Conservation (phyloP, 2,113 vertebrate species). For the Poecilia latipinna region DNA sequence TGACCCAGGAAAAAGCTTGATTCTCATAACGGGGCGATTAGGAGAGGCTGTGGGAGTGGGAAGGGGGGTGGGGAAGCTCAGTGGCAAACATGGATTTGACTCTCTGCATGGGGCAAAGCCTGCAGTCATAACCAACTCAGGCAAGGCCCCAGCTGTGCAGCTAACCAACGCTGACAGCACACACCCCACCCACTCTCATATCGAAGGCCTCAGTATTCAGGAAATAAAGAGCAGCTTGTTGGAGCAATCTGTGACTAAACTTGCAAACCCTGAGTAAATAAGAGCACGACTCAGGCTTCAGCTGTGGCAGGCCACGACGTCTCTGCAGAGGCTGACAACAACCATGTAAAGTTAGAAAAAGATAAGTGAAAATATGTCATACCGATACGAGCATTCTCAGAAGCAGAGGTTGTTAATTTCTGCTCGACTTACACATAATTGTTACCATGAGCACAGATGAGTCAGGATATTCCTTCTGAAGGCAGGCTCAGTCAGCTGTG, state of each 20-base stretch:
- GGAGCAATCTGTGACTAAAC: conserved; percentile 31
- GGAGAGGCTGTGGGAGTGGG: conserved; percentile 30
- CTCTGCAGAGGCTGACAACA: conserved; percentile 31
- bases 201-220: conserved; percentile 12
- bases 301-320: conserved; percentile 13
- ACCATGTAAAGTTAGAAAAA: conserved; percentile 45
- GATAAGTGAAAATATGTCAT: conserved; percentile 52
- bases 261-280: conserved; percentile 9
- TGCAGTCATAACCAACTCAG: conserved; percentile 30
- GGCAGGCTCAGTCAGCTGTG: conserved; percentile 34
- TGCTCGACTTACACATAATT: conserved; percentile 57
- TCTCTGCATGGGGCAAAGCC: conserved; percentile 47
- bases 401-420: conserved; percentile 49
- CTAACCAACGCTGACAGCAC: conserved; percentile 26
- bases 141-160: conserved; percentile 49
- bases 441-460: conserved; percentile 50
- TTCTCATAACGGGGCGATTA: conserved; percentile 47
- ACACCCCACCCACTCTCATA: conserved; percentile 7
- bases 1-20: conserved; percentile 8
- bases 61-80: conserved; percentile 12
- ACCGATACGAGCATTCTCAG: conserved; percentile 47
- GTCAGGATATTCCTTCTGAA: conserved; percentile 41
- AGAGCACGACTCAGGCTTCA: conserved; percentile 9
- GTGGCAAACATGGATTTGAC: conserved; percentile 42
- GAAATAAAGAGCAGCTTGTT: conserved; percentile 1